phyloP scores from a whole-genome alignment of 53 echinoderm and acorn worm genomes.

The Luidia sarsii region DNA sequence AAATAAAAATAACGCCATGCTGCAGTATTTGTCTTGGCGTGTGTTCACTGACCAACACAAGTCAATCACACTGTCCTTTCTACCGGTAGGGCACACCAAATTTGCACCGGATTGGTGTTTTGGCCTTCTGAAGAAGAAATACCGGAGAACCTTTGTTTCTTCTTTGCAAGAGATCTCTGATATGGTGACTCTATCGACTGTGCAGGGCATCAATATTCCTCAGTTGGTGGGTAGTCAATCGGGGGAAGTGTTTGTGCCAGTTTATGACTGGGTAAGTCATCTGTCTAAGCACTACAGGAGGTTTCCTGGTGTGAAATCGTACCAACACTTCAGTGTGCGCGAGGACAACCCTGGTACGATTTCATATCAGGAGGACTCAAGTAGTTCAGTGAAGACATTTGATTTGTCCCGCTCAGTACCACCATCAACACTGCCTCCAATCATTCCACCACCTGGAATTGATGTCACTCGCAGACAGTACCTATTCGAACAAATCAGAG shows the following conservation, averaged over 20 bases:
- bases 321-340: conserved; percentile 62
- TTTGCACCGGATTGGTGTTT: conserved; percentile 2
- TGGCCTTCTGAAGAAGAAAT: conserved; percentile 34
- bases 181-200: conserved; percentile 15
- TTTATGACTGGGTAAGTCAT: conserved; percentile 61
- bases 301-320: conserved; percentile 58
- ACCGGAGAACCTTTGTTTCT: conserved; percentile 36
- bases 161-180: conserved; percentile 47
- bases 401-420: conserved; percentile 7
- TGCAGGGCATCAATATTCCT: conserved; percentile 57
- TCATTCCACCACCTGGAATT: conserved; percentile 4
- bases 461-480: neutral
- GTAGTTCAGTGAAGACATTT: neutral
- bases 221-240: conserved; percentile 58
- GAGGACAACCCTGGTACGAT: neutral
- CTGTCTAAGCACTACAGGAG: conserved; percentile 35
- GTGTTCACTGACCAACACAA: conserved; percentile 39
- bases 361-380: neutral
- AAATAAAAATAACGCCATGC: conserved; percentile 62
- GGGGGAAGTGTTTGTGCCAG: conserved; percentile 42
- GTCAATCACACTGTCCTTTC: conserved; percentile 12
- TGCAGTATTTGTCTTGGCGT: conserved; percentile 58
- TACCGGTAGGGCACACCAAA: neutral
- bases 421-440: neutral
- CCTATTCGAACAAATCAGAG: conserved; percentile 2